Evolutionary conservation across 2,888 invertebrate species (phyloP), one percentile per base, ranked within the genome.

Genomic region (Cheilosia grossa): DNA sequence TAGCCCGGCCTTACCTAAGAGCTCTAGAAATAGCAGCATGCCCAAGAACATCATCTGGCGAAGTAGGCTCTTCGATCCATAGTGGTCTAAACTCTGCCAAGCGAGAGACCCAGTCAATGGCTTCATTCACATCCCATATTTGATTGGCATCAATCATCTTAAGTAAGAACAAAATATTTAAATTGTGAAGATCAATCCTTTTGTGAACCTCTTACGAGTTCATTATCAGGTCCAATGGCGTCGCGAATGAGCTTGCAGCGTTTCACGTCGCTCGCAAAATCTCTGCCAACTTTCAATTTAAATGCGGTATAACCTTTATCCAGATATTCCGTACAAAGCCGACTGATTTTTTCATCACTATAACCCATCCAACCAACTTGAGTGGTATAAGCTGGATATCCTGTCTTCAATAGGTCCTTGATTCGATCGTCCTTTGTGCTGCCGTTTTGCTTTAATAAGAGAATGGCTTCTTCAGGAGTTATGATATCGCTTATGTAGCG

Each of bases 21-120:
- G 95, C 96, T 89, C 95, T 94, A 0, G 97, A 94, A 87, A 98
- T 97, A 61, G 93, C 92, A 0, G 95, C 95, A 91, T 98, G 98
- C 0, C 97, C 98, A n/a, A 97, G 91, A 3, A 97, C 93, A 90
- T 98, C 98, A 90, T 98, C 98, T 0, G 98, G 97, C 3, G 96
- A 96, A 0, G 98, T 98, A 0, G 98, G 98, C 89, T 98, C 98
- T 91, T 98, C 98, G 74, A 98, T 97, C 98, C 98, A 98, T 69
- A 95, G 91, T 2, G 96, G 95, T 88, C 96, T 95, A 89, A 95
- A 95, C 49, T 95, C 94, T 1, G 95, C 94, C 77, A 98, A 91
- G 67, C 95, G 92, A 90, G 94, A 95, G 95, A 97, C 96, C 97
- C 97, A 98, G 13, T 95, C 94, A 77, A 98, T 96, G 0, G 98